Conservation (phyloP, 2,888 invertebrate species). For the Rhodophaea formosa region DNA sequence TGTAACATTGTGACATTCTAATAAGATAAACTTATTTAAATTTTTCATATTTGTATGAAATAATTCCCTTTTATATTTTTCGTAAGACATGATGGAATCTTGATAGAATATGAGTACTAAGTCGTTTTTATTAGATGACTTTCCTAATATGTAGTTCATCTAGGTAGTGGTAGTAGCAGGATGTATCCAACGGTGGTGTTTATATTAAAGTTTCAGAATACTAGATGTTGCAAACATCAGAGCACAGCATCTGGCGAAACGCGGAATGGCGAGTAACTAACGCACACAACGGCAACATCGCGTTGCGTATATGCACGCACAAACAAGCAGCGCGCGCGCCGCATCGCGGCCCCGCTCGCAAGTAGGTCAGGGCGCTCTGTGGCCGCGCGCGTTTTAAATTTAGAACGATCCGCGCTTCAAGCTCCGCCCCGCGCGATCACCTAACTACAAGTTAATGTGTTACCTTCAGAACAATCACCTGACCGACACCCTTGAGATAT, state of each 20-base stretch:
- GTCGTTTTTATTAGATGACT: too few relatives aligned
- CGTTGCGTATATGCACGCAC: constrained; percentile 57
- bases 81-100: too few relatives aligned
- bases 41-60: too few relatives aligned
- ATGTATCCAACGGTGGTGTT: constrained; percentile 26
- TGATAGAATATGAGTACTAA: too few relatives aligned
- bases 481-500: constrained; percentile 34
- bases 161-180: not conserved
- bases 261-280: constrained; percentile 69
- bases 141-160: too few relatives aligned
- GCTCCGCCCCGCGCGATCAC: constrained; percentile 70
- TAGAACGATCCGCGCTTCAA: constrained; percentile 78
- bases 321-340: constrained; percentile 70
- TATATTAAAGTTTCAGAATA: constrained; percentile 47
- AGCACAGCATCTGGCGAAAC: constrained; percentile 78
- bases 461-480: constrained; percentile 52
- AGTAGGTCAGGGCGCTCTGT: constrained; percentile 80
- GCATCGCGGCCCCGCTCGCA: constrained; percentile 79
- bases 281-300: constrained; percentile 61
- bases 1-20: too few relatives aligned
- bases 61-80: too few relatives aligned
- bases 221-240: constrained; percentile 68
- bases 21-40: too few relatives aligned
- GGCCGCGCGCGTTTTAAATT: constrained; percentile 80
- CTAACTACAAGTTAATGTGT: constrained; percentile 63